A percentile compares a stretch with the other conserved stretches of the same genome.
Conservation (phyloP, 1,140 invertebrate species). For the Micrasema longulum region DNA sequence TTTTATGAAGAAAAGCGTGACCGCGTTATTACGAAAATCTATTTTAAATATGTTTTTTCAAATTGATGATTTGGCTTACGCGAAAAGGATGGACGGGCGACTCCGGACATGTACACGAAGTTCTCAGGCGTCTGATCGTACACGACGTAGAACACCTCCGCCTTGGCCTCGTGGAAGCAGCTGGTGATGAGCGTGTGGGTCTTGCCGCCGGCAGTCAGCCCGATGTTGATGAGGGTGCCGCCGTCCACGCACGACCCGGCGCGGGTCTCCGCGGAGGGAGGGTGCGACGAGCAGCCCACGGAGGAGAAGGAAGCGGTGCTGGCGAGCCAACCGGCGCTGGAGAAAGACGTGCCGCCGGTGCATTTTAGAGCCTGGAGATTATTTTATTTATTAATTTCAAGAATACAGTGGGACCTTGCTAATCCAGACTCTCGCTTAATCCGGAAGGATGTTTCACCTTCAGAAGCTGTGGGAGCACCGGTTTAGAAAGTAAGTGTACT, state of each 20-base stretch:
- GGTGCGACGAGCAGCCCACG: neutral
- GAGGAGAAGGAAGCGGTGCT: neutral
- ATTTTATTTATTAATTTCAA: too few relatives aligned
- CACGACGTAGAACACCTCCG: conserved; percentile 3
- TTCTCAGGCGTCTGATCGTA: conserved; percentile 22
- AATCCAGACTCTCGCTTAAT: too few relatives aligned
- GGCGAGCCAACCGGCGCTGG: neutral
- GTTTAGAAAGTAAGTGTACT: too few relatives aligned
- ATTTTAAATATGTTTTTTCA: too few relatives aligned
- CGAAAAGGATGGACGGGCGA: conserved; percentile 3
- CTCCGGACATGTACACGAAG: neutral
- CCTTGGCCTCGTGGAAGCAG: conserved; percentile 15
- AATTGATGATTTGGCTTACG: neutral
- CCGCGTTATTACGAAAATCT: too few relatives aligned
- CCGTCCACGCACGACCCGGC: neutral
- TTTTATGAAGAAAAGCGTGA: too few relatives aligned
- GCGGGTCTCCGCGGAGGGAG: neutral
- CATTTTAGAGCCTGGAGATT: neutral
- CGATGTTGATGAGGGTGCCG: conserved; percentile 1
- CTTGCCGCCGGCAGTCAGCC: neutral
- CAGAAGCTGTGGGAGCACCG: too few relatives aligned
- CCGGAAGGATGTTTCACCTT: too few relatives aligned
- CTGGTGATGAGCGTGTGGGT: neutral
- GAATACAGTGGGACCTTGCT: too few relatives aligned
- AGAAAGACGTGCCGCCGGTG: neutral